Evolutionary conservation across 2,888 invertebrate genomes (phyloP).

Genomic region (Nomada ruficornis): DNA sequence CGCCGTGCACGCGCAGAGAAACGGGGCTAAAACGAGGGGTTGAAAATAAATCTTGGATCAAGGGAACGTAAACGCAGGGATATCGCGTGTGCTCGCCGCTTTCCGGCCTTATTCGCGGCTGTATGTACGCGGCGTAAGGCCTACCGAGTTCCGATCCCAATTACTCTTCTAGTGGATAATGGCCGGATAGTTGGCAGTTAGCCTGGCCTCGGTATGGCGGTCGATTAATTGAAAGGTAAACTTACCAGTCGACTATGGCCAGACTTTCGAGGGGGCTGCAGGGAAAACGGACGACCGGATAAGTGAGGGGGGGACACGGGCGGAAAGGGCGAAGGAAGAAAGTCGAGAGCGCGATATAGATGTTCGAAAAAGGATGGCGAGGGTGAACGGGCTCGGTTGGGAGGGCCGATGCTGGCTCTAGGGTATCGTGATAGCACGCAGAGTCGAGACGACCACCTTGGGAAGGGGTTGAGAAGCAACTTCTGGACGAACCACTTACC

Average conservation of each 20-base stretch:
- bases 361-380: constrained; percentile 58
- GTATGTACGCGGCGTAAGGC: constrained; percentile 48
- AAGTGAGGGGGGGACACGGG: constrained; percentile 20
- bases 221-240: constrained; percentile 83
- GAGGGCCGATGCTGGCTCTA: neutral
- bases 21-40: constrained; percentile 6
- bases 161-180: constrained; percentile 82
- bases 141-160: constrained; percentile 78
- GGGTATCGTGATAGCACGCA: constrained; percentile 50
- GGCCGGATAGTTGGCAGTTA: constrained; percentile 81
- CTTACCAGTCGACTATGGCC: constrained; percentile 79
- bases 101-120: constrained; percentile 49
- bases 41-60: constrained; percentile 16
- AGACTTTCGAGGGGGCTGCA: constrained; percentile 78
- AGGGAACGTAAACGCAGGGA: constrained; percentile 26
- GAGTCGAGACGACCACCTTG: constrained; percentile 28
- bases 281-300: constrained; percentile 44
- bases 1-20: neutral
- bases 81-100: constrained; percentile 40
- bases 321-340: constrained; percentile 48
- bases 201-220: constrained; percentile 76
- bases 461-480: constrained; percentile 39
- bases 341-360: constrained; percentile 63
- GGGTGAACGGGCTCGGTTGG: constrained; percentile 33
- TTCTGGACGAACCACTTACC: constrained; percentile 70